Conservation (phyloP, 2,888 invertebrate genomes). For the Hetaerina titia region DNA sequence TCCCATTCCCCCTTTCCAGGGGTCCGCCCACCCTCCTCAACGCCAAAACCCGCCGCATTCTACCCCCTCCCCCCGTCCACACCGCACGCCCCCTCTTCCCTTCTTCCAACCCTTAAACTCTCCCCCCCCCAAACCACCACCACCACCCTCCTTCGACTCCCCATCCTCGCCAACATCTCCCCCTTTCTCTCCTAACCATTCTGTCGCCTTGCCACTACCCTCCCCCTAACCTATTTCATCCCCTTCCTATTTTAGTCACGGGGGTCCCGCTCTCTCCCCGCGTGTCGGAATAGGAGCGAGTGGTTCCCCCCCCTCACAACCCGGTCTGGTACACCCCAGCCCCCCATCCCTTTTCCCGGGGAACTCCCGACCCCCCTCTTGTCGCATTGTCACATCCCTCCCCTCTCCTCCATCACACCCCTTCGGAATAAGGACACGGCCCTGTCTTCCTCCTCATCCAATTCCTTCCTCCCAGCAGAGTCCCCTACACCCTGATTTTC, state of each 20-base stretch:
- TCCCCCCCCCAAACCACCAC: background rate
- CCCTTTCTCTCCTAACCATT: background rate
- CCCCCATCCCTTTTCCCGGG: background rate
- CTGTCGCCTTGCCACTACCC: background rate
- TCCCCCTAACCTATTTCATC: slow-evolving; percentile 2
- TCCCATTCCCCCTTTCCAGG: background rate
- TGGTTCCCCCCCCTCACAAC: background rate
- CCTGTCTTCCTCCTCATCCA: background rate
- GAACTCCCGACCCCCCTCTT: background rate
- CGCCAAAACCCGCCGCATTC: background rate
- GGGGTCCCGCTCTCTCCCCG: background rate
- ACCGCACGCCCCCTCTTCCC: no score
- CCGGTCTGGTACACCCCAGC: background rate
- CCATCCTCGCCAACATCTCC: no score
- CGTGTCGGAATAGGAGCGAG: slow-evolving; percentile 24
- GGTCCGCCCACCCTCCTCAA: background rate
- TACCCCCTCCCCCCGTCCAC: no score
- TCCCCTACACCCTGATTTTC: slow-evolving; percentile 37
- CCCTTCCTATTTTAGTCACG: slow-evolving; percentile 58
- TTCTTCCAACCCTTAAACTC: background rate
- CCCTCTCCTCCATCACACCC: background rate
- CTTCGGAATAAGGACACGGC: slow-evolving; percentile 28
- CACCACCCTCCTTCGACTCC: background rate
- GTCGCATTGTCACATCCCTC: slow-evolving; percentile 51
- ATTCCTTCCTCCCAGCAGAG: slow-evolving; percentile 7